Evolutionary conservation across 2,113 vertebrate species (phyloP).

Genomic region (Tamias sibiricus): DNA sequence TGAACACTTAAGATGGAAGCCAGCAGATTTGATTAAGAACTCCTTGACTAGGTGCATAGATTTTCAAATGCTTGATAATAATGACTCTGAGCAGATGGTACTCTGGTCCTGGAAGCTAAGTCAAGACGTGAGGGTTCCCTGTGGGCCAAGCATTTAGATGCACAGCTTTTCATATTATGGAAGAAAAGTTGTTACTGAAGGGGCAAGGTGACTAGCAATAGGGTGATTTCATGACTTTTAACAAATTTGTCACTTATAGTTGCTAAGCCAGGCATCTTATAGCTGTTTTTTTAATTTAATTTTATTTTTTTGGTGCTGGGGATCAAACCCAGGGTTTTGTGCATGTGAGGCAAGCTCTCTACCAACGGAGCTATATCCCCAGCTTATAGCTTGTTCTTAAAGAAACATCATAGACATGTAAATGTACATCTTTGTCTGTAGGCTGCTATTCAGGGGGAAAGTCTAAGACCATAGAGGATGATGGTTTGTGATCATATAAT

Average conservation of each 20-base stretch:
- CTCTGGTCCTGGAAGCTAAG: constrained; percentile 68
- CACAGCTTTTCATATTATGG: background rate
- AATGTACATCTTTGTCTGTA: background rate
- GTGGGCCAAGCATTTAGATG: background rate
- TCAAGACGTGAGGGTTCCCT: background rate
- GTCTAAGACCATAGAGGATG: background rate
- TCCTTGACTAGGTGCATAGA: constrained; percentile 83
- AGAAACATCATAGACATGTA: constrained; percentile 23
- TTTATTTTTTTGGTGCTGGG: too few relatives aligned
- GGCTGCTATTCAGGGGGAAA: background rate
- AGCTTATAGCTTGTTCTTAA: background rate
- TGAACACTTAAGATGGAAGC: constrained; percentile 59
- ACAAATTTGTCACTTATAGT: background rate
- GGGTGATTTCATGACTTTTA: background rate
- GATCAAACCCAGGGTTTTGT: too few relatives aligned
- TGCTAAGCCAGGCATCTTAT: background rate
- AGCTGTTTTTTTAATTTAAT: too few relatives aligned
- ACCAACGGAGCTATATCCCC: too few relatives aligned
- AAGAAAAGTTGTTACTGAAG: constrained; percentile 6
- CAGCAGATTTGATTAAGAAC: constrained; percentile 69
- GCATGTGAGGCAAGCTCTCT: too few relatives aligned
- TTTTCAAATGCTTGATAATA: constrained; percentile 55
- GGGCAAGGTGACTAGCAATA: background rate
- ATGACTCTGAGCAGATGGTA: constrained; percentile 57
- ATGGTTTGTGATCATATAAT: background rate